Conservation (phyloP, 2,888 invertebrate species). For the Loripinus fragilis region DNA sequence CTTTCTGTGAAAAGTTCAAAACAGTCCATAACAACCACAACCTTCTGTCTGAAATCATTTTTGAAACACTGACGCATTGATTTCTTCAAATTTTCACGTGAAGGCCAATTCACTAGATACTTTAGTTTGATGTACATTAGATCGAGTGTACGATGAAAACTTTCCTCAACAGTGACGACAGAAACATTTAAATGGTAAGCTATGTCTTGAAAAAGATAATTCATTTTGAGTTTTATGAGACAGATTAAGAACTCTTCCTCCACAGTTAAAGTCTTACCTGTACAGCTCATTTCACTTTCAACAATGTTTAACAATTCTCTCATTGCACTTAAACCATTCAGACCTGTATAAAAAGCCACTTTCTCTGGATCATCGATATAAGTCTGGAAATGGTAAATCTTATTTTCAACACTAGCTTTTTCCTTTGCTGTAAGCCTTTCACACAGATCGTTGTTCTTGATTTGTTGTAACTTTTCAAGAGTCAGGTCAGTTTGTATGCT, state of each 20-base stretch:
- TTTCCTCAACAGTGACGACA: conserved; percentile 26
- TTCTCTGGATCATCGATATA: conserved; percentile 32
- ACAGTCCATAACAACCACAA: conserved; percentile 36
- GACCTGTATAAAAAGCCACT: conserved; percentile 31
- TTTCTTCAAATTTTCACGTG: conserved; percentile 25
- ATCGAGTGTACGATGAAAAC: conserved; percentile 32
- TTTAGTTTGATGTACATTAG: conserved; percentile 29
- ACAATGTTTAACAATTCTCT: conserved; percentile 31
- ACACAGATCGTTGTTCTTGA: conserved; percentile 19
- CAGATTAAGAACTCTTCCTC: conserved; percentile 37
- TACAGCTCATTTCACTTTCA: conserved; percentile 6
- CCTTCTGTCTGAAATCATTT: conserved; percentile 42
- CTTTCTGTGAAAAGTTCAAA: conserved; percentile 36
- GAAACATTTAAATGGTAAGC: conserved; percentile 38
- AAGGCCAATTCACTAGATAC: conserved; percentile 35
- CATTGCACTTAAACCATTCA: conserved; percentile 13
- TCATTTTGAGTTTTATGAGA: conserved; percentile 26
- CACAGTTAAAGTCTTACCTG: conserved; percentile 24
- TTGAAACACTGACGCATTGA: conserved; percentile 45
- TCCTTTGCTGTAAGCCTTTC: background rate
- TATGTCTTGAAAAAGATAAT: conserved; percentile 21
- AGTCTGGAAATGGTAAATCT: conserved; percentile 10
- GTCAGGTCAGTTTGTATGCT: conserved; percentile 34
- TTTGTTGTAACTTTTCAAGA: background rate
- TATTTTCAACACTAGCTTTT: background rate